Percentiles rank a stretch among this genome's conserved stretches.
Evolutionary conservation across 1,140 invertebrate genomes (phyloP).

Genomic region (Drosophila equinoxialis): DNA sequence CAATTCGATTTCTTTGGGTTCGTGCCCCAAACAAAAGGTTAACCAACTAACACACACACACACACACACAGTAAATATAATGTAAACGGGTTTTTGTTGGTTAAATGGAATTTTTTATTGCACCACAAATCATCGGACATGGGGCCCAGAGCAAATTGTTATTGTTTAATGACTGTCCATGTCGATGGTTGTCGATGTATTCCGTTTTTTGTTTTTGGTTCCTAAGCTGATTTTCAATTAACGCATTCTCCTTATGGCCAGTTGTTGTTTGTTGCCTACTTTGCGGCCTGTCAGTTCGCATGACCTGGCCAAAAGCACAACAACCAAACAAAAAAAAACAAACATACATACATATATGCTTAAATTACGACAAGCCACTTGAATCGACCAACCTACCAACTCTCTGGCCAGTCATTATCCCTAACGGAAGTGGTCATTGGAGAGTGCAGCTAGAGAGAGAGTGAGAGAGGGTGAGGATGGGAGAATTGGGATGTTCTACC

Average conservation of each 20-base stretch:
- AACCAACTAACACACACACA: constrained; percentile 32
- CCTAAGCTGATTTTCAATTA: constrained; percentile 73
- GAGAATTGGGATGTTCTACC: neutral
- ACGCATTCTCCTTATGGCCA: constrained; percentile 43
- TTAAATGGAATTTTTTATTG: constrained; percentile 73
- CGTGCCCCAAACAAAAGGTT: constrained; percentile 42
- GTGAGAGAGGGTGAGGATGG: neutral
- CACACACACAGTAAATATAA: neutral
- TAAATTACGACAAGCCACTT: constrained; percentile 49
- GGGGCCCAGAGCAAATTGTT: constrained; percentile 36
- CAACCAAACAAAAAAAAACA: constrained; percentile 33
- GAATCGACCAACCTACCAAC: no score
- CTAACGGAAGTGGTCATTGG: neutral
- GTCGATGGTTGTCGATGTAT: constrained; percentile 44
- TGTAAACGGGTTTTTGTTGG: constrained; percentile 23
- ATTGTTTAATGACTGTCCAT: constrained; percentile 72
- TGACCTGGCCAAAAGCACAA: constrained; percentile 41
- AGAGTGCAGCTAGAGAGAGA: neutral
- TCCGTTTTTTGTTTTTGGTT: constrained; percentile 31
- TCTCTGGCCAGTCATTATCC: constrained; percentile 8
- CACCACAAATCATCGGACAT: constrained; percentile 67
- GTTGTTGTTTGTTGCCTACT: constrained; percentile 26
- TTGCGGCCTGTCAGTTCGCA: constrained; percentile 30
- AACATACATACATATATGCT: constrained; percentile 9
- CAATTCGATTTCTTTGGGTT: constrained; percentile 22